A percentile compares a stretch with the other conserved stretches of the same genome.
phyloP scores from a whole-genome alignment of 2,888 invertebrate species.

The Sacculina carcini region DNA sequence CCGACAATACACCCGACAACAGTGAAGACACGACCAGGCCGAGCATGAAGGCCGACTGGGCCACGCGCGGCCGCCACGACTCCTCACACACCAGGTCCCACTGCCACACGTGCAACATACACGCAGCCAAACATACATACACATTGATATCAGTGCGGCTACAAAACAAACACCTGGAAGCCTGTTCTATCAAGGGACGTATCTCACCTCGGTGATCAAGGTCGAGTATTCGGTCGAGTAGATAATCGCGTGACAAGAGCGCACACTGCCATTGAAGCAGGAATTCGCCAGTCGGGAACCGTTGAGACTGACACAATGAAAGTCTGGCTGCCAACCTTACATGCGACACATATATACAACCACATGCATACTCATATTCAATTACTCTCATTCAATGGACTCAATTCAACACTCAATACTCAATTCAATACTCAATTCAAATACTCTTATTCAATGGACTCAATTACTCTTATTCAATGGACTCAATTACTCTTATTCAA shows the following conservation, averaged over 20 bases:
- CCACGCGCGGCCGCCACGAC: not conserved
- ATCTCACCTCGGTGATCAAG: not conserved
- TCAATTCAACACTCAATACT: not conserved
- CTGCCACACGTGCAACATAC: not conserved
- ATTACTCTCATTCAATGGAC: too few relatives aligned
- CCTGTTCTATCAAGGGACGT: too few relatives aligned
- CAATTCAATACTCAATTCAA: not conserved
- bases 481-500: too few relatives aligned
- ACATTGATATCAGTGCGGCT: too few relatives aligned
- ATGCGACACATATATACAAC: not conserved
- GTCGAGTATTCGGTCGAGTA: not conserved
- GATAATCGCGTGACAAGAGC: not conserved
- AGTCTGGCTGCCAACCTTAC: not conserved
- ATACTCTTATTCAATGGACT: not conserved
- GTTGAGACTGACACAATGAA: not conserved
- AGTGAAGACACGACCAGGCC: not conserved
- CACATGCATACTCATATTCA: too few relatives aligned
- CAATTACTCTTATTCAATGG: not conserved
- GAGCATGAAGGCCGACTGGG: constrained; percentile 1
- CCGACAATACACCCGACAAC: not conserved
- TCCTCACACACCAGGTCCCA: not conserved
- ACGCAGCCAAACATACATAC: too few relatives aligned
- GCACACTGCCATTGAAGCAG: not conserved
- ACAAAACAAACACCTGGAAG: too few relatives aligned
- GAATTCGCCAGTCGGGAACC: not conserved